These are phyloP conservation scores for Pheosia gnoma DNA, from an alignment of 2,888 invertebrate genomes.

Conservation along the genomic window DNA sequence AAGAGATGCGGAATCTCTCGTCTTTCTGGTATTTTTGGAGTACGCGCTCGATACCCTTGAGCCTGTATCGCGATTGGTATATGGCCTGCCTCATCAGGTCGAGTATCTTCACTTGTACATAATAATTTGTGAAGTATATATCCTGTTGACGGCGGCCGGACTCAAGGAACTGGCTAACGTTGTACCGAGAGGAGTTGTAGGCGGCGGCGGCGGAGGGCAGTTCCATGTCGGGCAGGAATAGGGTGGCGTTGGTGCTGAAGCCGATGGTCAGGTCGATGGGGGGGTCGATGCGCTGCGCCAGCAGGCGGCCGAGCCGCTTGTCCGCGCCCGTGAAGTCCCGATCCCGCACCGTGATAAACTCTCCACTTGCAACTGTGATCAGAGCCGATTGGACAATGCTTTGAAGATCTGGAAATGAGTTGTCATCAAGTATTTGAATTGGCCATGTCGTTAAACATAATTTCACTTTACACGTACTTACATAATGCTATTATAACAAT, in stretches of 20 bases:
- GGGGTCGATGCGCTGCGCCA: conserved; percentile 18
- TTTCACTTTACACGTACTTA: no score
- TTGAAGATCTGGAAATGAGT: not conserved
- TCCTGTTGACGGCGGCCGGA: conserved; percentile 1
- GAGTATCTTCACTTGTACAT: not conserved
- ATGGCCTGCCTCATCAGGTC: conserved; percentile 47
- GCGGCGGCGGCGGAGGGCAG: not conserved
- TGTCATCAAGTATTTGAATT: no score
- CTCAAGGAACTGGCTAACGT: not conserved
- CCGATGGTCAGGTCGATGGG: not conserved
- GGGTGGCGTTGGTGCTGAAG: not conserved
- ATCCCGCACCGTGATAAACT: conserved; percentile 25
- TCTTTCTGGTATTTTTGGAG: conserved; percentile 25
- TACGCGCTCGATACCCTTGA: conserved; percentile 28
- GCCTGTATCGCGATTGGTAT: conserved; percentile 43
- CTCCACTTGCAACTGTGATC: not conserved
- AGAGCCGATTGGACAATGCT: not conserved
- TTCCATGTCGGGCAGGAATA: not conserved
- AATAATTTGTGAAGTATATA: not conserved
- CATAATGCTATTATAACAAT: no score
- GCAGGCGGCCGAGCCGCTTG: conserved; percentile 13
- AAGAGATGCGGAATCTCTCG: conserved; percentile 38
- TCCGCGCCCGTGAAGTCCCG: conserved; percentile 34
- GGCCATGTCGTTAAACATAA: no score
- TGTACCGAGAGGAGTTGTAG: not conserved